Evolutionary conservation across 2,888 invertebrate species (phyloP), one percentile per base, ranked within the genome.

Genomic region (Synanthedon vespiformis): DNA sequence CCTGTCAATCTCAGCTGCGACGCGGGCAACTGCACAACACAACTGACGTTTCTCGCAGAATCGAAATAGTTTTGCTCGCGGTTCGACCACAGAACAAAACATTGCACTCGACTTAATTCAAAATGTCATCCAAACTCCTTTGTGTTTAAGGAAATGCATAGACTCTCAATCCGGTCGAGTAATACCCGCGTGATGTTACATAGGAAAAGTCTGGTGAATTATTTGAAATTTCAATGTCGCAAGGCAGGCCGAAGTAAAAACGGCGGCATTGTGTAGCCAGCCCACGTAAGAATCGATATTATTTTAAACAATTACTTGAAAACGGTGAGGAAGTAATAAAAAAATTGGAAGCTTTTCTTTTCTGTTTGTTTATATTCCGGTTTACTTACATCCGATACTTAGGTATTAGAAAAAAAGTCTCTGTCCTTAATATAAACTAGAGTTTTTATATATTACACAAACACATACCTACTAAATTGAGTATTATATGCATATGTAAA

Each of bases 1-100:
- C 14, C 74, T 76, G 78, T 77, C 77, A 78, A 75, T 74, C 73
- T 66, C 73, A 73, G 74, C 72, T 71, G 72, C 68, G 68, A 59
- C 70, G 74, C 70, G 67, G 56, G 52, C 64, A 74, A 65, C 34
- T 34, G 34, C 34, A 34, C 34, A 10, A 34, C 34, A 34, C 34
- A 34, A 85, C 84, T 85, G 80, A 66, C 75, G 74, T 70, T 67
- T 58, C 59, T 59, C 63, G 60, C 65, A 61, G 65, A 64, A 69
- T 67, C 75, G 66, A 61, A 72, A 72, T 77, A 80, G 79, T 80
- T 75, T 81, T 75, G 74, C 63, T 60, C 55, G 64, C 61, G 57
- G 54, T 58, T 59, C 54, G 52, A 14, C 56, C 56, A 61, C 62
- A 64, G 65, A 63, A 74, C 78, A 75, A 78, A 76, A 80, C 79